phyloP scores from a whole-genome alignment of 2,888 invertebrate species.

The Epistrophella euchroma region DNA sequence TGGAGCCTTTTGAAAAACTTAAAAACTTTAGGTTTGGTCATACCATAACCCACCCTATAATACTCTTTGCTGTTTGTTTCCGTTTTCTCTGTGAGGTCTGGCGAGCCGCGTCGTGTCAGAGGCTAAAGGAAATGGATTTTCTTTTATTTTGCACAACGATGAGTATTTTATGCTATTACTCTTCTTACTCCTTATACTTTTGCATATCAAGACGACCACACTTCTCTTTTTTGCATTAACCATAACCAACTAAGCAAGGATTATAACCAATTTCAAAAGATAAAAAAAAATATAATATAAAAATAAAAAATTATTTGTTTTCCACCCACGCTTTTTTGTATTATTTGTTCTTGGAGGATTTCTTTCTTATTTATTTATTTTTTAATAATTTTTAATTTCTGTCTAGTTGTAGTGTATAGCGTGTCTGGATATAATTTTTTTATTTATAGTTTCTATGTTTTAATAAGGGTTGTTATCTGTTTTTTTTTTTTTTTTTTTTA shows the following conservation, averaged over 20 bases:
- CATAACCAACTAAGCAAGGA: slow-evolving; percentile 50
- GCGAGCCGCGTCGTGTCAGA: background rate
- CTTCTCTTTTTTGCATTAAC: slow-evolving; percentile 33
- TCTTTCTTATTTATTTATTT: slow-evolving; percentile 27
- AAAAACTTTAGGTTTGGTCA: slow-evolving; percentile 26
- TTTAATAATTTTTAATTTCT: slow-evolving; percentile 34
- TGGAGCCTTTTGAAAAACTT: slow-evolving; percentile 47
- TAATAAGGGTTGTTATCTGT: slow-evolving; percentile 43
- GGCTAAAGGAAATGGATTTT: slow-evolving; percentile 62
- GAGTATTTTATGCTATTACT: slow-evolving; percentile 31
- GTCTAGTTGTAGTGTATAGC: slow-evolving; percentile 43
- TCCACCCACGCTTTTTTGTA: background rate
- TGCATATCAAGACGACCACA: slow-evolving; percentile 11
- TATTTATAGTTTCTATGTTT: slow-evolving; percentile 63
- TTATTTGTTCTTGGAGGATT: slow-evolving; percentile 11
- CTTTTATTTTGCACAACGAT: slow-evolving; percentile 22
- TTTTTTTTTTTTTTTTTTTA: background rate
- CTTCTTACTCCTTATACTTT: background rate
- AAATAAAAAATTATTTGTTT: slow-evolving; percentile 6
- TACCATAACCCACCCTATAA: background rate
- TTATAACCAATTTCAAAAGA: slow-evolving; percentile 53
- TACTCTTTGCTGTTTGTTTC: slow-evolving; percentile 52
- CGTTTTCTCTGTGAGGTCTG: slow-evolving; percentile 25
- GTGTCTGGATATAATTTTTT: slow-evolving; percentile 65
- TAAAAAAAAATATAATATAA: slow-evolving; percentile 28